Evolutionary conservation across 1,140 invertebrate species (phyloP), one percentile per base, ranked within the genome.

Genomic region (Pachypsylla venusta): DNA sequence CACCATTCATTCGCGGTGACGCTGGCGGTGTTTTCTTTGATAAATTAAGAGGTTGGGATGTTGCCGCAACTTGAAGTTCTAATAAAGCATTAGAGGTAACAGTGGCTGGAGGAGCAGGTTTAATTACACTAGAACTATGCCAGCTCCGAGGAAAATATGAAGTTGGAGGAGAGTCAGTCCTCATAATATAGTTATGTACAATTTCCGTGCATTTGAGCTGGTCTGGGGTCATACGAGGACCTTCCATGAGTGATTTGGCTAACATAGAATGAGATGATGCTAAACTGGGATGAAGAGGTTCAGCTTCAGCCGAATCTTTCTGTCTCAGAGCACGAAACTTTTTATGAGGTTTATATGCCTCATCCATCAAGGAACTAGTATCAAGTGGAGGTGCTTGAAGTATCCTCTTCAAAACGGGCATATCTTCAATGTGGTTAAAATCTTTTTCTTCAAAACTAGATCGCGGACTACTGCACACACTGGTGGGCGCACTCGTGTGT

Each of bases 331-430:
- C 85, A 2, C 90, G 79, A 78, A 94, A 93, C 70, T 94, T 94
- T 71, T 94, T 94, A 76, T 94, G 91, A 48, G 89, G 89, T 67
- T 92, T 89, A 75, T 93, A 93, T 1, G 89, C 89, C 71, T 93
- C 89, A 69, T 93, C 89, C 89, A 93, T 93, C 35, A 93, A 71
- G 1, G 86, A 85, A 66, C 88, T 88, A 40, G 87, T 89, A 67
- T 89, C 86, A 1, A 93, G 73, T 0, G 91, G 91, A 1, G 91
- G 91, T 1, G 90, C 90, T 70, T 93, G 89, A 0, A 94, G 77
- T 0, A 92, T 90, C 24, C 90, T 79, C 68, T 93, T 93, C 57
- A 95, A 73, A 59, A 93, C 89, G 0, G 91, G 90, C 90, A 93
- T 94, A 65, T 93, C 89, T 69, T 93, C 89, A 13, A 87, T 82